Percentiles rank a stretch among this genome's conserved stretches.
Evolutionary conservation across 2,797 vertebrate species (phyloP).

Genomic region (Coracias cyanogaster): DNA sequence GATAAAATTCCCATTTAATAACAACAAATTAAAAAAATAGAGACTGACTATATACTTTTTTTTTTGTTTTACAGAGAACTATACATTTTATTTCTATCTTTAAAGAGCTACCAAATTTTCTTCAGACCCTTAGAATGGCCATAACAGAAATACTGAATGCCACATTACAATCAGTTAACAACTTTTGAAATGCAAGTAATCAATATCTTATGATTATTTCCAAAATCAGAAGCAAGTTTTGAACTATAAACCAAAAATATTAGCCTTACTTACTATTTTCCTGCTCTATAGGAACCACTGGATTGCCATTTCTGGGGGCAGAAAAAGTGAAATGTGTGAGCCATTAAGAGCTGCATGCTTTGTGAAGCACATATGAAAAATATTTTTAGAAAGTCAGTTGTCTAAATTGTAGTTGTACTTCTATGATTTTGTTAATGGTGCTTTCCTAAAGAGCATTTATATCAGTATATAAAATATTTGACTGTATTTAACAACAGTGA

Average conservation of each 20-base stretch:
- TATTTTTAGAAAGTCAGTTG: neutral
- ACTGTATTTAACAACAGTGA: neutral
- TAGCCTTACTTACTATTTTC: slow-evolving; percentile 84
- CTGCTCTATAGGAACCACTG: slow-evolving; percentile 84
- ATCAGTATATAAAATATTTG: neutral
- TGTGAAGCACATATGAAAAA: slow-evolving; percentile 17
- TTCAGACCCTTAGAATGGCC: neutral
- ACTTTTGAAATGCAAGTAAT: neutral
- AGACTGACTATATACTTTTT: neutral
- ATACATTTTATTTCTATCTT: neutral
- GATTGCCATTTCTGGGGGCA: slow-evolving; percentile 86
- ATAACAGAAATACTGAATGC: neutral
- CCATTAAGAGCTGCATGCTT: slow-evolving; percentile 14
- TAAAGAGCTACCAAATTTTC: neutral
- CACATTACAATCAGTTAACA: neutral
- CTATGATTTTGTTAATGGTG: neutral
- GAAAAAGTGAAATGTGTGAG: slow-evolving; percentile 58
- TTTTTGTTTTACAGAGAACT: neutral
- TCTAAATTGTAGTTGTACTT: neutral
- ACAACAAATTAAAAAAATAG: neutral
- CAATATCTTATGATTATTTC: neutral
- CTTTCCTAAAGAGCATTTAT: neutral
- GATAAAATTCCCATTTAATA: neutral
- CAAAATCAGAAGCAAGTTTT: slow-evolving; percentile 21
- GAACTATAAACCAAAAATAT: neutral